phyloP scores from a whole-genome alignment of 2,888 invertebrate genomes.

The Gastrophysa polygoni region DNA sequence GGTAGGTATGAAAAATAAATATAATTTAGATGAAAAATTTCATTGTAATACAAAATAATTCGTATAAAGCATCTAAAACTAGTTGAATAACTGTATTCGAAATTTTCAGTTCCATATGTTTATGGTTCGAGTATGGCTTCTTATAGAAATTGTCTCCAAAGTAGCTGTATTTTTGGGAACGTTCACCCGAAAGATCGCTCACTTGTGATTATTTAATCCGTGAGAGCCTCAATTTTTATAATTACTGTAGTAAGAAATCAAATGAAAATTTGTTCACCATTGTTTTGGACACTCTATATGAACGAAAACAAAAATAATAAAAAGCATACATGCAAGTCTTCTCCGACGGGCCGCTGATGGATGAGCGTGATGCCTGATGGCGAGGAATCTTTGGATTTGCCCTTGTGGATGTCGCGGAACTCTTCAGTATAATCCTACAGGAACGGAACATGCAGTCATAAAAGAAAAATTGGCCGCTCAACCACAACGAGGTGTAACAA shows the following conservation, averaged over 20 bases:
- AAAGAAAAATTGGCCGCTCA: constrained; percentile 40
- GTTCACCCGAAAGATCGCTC: too few species aligned
- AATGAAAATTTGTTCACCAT: too few species aligned
- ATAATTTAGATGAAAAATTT: neutral
- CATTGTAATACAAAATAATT: neutral
- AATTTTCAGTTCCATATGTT: too few species aligned
- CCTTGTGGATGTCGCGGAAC: constrained; percentile 95
- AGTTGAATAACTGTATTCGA: neutral
- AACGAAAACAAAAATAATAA: constrained; percentile 28
- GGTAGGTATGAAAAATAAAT: neutral
- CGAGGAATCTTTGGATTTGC: constrained; percentile 90
- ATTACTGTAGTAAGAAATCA: too few species aligned
- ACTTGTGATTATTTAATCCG: too few species aligned
- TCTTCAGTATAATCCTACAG: constrained; percentile 95
- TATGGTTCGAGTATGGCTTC: too few species aligned
- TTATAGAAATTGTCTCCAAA: too few species aligned
- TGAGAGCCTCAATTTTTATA: too few species aligned
- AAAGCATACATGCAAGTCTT: constrained; percentile 85
- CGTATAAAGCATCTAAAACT: neutral
- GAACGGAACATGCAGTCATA: constrained; percentile 57
- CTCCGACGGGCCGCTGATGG: constrained; percentile 93
- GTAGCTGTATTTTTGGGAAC: too few species aligned
- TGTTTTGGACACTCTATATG: too few species aligned
- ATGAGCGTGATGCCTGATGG: constrained; percentile 94
- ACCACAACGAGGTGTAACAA: neutral